Evolutionary conservation across 2,888 invertebrate species (phyloP), one percentile per base, ranked within the genome.

Genomic region (Campoletis raptor): DNA sequence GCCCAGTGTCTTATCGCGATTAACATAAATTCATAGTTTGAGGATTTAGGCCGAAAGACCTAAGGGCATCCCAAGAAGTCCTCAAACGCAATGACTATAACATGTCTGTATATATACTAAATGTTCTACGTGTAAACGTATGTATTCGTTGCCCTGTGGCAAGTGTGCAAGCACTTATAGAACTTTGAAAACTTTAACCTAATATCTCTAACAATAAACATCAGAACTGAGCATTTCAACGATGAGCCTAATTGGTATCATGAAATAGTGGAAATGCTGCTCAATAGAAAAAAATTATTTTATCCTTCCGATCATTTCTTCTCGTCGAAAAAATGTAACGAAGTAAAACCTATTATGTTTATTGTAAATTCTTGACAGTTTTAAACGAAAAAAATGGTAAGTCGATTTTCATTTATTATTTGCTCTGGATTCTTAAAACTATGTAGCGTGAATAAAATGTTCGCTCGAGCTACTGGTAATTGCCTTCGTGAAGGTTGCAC

Each of bases 1-100:
- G 90, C 91, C 90, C 83, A 81, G 66, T 87, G 92, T 93, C 94
- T 94, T 94, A 94, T 94, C 94, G 91, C 90, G 93, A 94, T 94
- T 93, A 93, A 91, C 94, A 94, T 94, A 93, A 94, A 94, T 94
- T 94, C 91, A 93, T 93, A 93, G 93, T 93, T 93, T 89, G 90
- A 87, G 90, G 92, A 90, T 92, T 92, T 86, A 92, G 90, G 88
- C 90, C 91, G 90, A 40, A 81, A 88, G 85, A 91, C 90, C 90
- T 90, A 89, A 90, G 90, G 91, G 92, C 86, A 89, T 85, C 88
- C 86, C 87, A 89, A 91, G 91, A 89, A 90, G 48, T 30, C 42
- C 77, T 66, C 40, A 52, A 67, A 61, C 67, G 36, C n/a, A 21
- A 21, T 18, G 69, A 24, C 57, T 61, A n/a, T 87, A 85, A 80